Evolutionary conservation across 2,113 vertebrate genomes (phyloP).

Genomic region (Calyptomena viridis): DNA sequence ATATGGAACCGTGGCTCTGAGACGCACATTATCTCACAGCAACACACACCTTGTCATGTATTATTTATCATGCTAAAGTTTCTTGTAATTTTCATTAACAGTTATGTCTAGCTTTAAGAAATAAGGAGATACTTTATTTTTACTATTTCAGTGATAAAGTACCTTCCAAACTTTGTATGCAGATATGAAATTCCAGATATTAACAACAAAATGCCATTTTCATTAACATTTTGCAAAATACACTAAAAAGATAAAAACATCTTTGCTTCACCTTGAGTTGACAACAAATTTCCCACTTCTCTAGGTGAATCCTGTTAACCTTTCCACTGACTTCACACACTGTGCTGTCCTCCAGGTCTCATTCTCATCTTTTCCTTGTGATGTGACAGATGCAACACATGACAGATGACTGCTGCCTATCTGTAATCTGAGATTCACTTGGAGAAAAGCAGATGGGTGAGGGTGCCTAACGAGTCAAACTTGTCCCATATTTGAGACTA

Average conservation of each 20-base stretch:
- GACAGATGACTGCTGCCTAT: not conserved
- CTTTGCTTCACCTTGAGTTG: not conserved
- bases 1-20: not conserved
- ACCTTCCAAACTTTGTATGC: not conserved
- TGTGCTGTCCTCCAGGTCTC: not conserved
- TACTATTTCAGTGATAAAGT: not conserved
- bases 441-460: not conserved
- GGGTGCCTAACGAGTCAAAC: not conserved
- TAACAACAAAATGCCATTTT: not conserved
- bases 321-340: not conserved
- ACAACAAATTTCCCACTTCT: not conserved
- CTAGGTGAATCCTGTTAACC: not conserved
- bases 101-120: slow-evolving; percentile 17
- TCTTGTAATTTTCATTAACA: slow-evolving; percentile 50
- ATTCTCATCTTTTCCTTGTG: not conserved
- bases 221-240: not conserved
- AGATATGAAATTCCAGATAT: not conserved
- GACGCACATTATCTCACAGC: slow-evolving; percentile 7
- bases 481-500: not conserved
- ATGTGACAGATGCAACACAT: rapidly evolving
- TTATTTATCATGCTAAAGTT: slow-evolving; percentile 48
- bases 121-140: not conserved
- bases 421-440: not conserved
- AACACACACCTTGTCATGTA: slow-evolving; percentile 37
- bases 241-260: not conserved